Conservation (phyloP, 2,888 invertebrate species). For the Drosophila merina region DNA sequence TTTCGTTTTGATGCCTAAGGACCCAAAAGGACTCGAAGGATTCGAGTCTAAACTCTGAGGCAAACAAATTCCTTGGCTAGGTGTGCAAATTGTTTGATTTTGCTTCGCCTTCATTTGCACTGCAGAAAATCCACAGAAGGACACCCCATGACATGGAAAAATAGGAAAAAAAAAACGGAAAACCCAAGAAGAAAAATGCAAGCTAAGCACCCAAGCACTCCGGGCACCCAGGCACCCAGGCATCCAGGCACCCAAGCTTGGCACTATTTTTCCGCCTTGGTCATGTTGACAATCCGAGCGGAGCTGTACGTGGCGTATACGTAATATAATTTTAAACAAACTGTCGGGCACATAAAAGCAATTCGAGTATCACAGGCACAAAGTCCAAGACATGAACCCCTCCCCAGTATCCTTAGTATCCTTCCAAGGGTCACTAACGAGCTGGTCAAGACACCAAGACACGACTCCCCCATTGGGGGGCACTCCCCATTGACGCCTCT, state of each 20-base stretch:
- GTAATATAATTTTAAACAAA: slow-evolving; percentile 62
- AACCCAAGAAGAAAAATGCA: slow-evolving; percentile 18
- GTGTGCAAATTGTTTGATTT: slow-evolving; percentile 47
- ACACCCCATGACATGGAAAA: background rate
- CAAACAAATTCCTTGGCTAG: slow-evolving; percentile 28
- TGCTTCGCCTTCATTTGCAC: slow-evolving; percentile 39
- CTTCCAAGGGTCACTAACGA: slow-evolving; percentile 55
- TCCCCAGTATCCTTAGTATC: background rate
- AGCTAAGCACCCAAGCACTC: background rate
- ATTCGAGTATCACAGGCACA: slow-evolving; percentile 51
- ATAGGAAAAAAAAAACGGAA: background rate
- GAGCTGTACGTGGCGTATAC: slow-evolving; percentile 46
- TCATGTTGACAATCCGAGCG: slow-evolving; percentile 30
- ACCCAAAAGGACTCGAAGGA: background rate
- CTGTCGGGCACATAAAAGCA: slow-evolving; percentile 57
- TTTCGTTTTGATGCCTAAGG: background rate
- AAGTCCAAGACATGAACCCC: slow-evolving; percentile 52
- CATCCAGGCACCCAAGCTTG: background rate
- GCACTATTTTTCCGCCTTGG: slow-evolving; percentile 4
- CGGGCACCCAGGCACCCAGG: background rate
- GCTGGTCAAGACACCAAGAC: slow-evolving; percentile 24
- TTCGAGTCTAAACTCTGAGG: slow-evolving; percentile 10
- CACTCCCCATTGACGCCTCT: slow-evolving; percentile 4
- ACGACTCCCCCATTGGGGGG: background rate
- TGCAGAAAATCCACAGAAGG: slow-evolving; percentile 2